These are phyloP conservation scores for Agriopis leucophaearia DNA, from an alignment of 2,888 invertebrate species.

Conservation along the genomic window DNA sequence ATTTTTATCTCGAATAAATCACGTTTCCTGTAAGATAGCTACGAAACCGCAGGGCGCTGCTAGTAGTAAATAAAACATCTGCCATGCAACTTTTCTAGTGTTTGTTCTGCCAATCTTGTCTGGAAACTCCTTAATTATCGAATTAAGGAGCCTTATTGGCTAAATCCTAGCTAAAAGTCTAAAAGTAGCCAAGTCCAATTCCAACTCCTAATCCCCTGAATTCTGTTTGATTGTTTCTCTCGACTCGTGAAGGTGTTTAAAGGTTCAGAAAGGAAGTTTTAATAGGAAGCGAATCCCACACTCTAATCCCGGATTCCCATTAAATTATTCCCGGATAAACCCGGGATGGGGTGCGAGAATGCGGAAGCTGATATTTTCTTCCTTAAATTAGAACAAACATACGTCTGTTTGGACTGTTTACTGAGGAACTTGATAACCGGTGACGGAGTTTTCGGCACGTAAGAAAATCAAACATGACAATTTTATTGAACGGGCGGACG, in stretches of 20 bases:
- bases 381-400: slow-evolving; percentile 42
- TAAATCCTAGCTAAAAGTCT: slow-evolving; percentile 21
- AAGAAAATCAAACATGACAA: background rate
- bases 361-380: slow-evolving; percentile 39
- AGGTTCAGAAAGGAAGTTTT: slow-evolving; percentile 55
- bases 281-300: slow-evolving; percentile 58
- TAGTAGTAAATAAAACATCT: too few relatives aligned
- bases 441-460: slow-evolving; percentile 1
- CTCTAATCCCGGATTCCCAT: slow-evolving; percentile 49
- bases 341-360: slow-evolving; percentile 37
- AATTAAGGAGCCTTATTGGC: slow-evolving; percentile 19
- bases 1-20: too few relatives aligned
- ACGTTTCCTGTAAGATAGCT: too few relatives aligned
- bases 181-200: slow-evolving; percentile 23
- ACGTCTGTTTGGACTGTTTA: slow-evolving; percentile 20
- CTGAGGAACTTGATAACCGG: slow-evolving; percentile 1
- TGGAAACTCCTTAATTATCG: slow-evolving; percentile 11
- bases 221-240: slow-evolving; percentile 43
- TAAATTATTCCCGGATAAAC: slow-evolving; percentile 48
- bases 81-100: background rate
- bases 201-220: slow-evolving; percentile 33
- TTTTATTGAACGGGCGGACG: background rate
- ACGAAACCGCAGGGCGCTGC: too few relatives aligned
- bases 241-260: slow-evolving; percentile 48
- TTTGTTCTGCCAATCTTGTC: slow-evolving; percentile 26